Evolutionary conservation across 2,113 vertebrate species (phyloP).

Genomic region (Triplophysa siluroides): DNA sequence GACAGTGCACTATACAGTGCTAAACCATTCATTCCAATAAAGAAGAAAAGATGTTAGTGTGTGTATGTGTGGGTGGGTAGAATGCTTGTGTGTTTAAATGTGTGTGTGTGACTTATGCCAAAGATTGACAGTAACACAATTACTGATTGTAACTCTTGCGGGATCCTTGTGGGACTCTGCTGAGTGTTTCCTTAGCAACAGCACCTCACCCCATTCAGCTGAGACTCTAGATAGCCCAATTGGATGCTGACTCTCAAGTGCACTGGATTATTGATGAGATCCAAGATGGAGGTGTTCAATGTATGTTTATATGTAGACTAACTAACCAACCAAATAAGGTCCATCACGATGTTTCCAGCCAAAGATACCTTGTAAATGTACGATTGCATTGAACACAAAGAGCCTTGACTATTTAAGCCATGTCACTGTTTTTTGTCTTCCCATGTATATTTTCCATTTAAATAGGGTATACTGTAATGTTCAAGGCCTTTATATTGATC

Average conservation of each 20-base stretch:
- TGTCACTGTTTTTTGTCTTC: neutral
- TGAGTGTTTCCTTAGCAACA: conserved; percentile 77
- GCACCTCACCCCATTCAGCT: conserved; percentile 67
- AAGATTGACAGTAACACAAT: neutral
- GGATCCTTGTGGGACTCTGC: conserved; percentile 60
- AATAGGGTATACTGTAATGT: too few species aligned
- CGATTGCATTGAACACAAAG: neutral
- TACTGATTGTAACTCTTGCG: neutral
- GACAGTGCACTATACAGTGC: neutral
- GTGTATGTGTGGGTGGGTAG: neutral
- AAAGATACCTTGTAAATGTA: neutral
- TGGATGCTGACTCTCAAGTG: conserved; percentile 56
- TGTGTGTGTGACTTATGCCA: conserved; percentile 21
- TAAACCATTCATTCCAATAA: too few species aligned
- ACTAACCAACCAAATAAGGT: neutral
- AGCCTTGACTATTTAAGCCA: neutral
- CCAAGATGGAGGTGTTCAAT: conserved; percentile 31
- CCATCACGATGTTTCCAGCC: neutral
- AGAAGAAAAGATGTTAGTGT: neutral
- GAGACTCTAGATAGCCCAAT: conserved; percentile 68
- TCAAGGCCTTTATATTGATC: neutral
- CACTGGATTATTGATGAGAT: conserved; percentile 71
- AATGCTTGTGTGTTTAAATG: neutral
- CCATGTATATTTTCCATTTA: neutral
- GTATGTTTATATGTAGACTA: neutral